Evolutionary conservation across 1,140 invertebrate genomes (phyloP), one percentile per base, ranked within the genome.

Genomic region (Drosophila lacertosa): DNA sequence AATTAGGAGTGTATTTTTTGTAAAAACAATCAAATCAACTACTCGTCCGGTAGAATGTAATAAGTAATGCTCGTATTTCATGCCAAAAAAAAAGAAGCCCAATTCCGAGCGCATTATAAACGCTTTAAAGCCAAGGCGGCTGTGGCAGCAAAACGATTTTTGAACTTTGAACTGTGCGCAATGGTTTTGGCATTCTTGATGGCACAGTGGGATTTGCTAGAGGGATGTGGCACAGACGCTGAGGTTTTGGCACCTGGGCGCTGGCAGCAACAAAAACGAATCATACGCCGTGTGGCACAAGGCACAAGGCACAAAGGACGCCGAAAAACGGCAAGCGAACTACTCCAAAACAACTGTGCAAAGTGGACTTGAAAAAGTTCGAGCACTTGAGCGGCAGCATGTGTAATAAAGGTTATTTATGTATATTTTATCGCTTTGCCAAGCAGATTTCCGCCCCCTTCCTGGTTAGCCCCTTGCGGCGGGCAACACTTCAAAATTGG

Each of bases 331-430:
- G 51, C 53, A 32, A 66, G 55, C 59, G 55, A 86, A 86, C 82
- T 86, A 82, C 82, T 82, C 74, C 48, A 86, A 77, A 82, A 86
- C 82, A 88, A 88, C 82, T 74, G 77, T 72, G 77, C 77, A 88
- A 82, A 86, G 82, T 86, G 78, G 82, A 86, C 82, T 86, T 86
- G 82, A 88, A 88, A 86, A 86, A 86, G 82, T 86, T 86, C 63
- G 66, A 82, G 82, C 82, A 88, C 82, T 86, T 88, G 77, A 86
- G 83, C 77, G 71, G 77, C 79, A 82, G 82, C 82, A 86, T 88
- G 82, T 86, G 82, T 86, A 86, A 86, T 86, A 86, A 86, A 86
- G 82, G 82, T 88, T 86, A 86, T 86, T 86, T 88, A 86, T 86
- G 82, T 86, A 88, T 86, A 88, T 88, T 77, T 86, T 88, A 88